Percentiles rank a stretch among this genome's conserved stretches.
These are phyloP conservation scores for Octomys mimax DNA, from an alignment of 2,797 vertebrate genomes.

Conservation along the genomic window DNA sequence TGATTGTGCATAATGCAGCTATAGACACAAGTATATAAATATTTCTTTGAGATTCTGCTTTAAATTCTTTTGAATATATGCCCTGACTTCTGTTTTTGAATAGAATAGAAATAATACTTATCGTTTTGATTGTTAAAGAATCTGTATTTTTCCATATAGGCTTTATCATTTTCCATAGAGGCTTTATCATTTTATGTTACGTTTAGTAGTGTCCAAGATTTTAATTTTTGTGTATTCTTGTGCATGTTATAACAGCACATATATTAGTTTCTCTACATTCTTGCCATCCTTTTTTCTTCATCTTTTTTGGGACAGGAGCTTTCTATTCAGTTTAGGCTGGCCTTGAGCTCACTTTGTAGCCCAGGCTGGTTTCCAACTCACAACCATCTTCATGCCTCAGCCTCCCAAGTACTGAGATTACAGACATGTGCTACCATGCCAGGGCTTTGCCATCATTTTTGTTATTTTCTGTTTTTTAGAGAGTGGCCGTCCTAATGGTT, in stretches of 20 bases:
- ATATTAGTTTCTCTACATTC: not conserved
- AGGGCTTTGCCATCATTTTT: not conserved
- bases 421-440: too few relatives aligned
- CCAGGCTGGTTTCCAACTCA: too few relatives aligned
- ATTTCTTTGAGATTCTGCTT: not conserved
- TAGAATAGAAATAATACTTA: not conserved
- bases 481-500: not conserved
- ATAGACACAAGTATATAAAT: not conserved
- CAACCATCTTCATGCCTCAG: too few relatives aligned
- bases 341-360: too few relatives aligned
- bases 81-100: not conserved
- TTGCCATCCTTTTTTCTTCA: not conserved
- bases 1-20: not conserved
- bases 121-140: not conserved
- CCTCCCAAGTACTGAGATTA: too few relatives aligned
- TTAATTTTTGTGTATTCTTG: not conserved
- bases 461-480: not conserved
- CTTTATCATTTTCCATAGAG: not conserved
- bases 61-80: not conserved
- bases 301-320: not conserved
- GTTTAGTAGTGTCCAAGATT: not conserved
- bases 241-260: not conserved
- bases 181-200: not conserved
- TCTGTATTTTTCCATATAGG: conserved; percentile 3
- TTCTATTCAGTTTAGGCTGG: too few relatives aligned